Evolutionary conservation across 2,797 vertebrate genomes (phyloP).

Genomic region (Furcifer pardalis): DNA sequence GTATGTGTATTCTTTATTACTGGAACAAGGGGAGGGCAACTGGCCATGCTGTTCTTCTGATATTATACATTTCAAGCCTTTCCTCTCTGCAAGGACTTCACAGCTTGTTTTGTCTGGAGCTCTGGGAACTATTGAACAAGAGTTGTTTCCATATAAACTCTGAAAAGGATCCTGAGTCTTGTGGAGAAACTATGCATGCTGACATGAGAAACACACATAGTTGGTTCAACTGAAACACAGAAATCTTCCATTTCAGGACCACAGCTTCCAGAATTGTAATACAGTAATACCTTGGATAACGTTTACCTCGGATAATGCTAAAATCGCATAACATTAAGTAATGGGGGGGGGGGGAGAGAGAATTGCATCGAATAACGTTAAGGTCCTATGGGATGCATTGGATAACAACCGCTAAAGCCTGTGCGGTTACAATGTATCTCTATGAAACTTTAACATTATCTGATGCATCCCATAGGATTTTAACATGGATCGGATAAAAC

Average conservation of each 20-base stretch:
- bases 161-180: not conserved
- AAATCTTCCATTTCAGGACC: not conserved
- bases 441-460: no score
- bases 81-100: conserved; percentile 39
- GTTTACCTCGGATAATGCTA: no score
- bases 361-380: no score
- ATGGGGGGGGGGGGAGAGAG: no score
- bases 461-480: no score
- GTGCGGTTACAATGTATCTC: no score
- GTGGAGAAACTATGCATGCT: not conserved
- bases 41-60: conserved; percentile 50
- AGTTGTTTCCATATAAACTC: not conserved
- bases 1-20: conserved; percentile 44
- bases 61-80: conserved; percentile 55
- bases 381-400: no score
- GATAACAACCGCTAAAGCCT: no score
- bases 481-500: no score
- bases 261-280: not conserved
- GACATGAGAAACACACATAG: not conserved
- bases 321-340: no score
- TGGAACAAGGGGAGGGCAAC: conserved; percentile 25
- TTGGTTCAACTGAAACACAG: not conserved
- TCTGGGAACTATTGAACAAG: conserved; percentile 35
- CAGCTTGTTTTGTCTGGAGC: conserved; percentile 49
- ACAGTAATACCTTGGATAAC: no score